Percentiles rank a stretch among this genome's conserved stretches.
These are phyloP conservation scores for Luperina nickerlii DNA, from an alignment of 2,888 invertebrate species.

Conservation along the genomic window DNA sequence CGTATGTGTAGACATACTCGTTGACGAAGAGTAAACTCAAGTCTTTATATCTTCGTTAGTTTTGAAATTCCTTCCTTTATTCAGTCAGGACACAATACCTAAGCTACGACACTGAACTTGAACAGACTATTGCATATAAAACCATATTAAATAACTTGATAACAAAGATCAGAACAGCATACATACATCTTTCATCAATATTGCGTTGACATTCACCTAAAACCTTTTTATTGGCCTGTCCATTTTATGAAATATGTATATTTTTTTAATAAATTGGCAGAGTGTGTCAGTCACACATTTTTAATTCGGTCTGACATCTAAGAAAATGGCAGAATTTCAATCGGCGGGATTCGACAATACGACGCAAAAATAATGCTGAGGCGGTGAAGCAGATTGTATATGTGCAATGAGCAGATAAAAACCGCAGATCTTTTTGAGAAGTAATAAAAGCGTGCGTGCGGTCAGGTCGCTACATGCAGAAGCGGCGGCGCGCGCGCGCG, in stretches of 20 bases:
- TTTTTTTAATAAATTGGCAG: neutral
- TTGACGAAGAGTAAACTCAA: neutral
- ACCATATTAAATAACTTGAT: neutral
- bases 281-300: neutral
- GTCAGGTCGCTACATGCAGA: constrained; percentile 16
- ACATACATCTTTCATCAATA: neutral
- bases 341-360: constrained; percentile 2
- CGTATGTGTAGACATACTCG: neutral
- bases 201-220: neutral
- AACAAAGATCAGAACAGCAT: neutral
- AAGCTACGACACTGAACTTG: neutral
- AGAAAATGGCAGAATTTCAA: neutral
- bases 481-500: constrained; percentile 42
- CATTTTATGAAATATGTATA: neutral
- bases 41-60: neutral
- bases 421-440: neutral
- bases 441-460: neutral
- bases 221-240: neutral
- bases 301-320: neutral
- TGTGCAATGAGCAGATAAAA: neutral
- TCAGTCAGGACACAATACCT: too few species aligned
- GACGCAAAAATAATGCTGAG: neutral
- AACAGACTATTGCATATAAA: neutral
- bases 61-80: neutral
- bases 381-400: neutral